Base-by-base conservation (phyloP, 2,113 vertebrate genomes). In the Calyptomena viridis region DNA sequence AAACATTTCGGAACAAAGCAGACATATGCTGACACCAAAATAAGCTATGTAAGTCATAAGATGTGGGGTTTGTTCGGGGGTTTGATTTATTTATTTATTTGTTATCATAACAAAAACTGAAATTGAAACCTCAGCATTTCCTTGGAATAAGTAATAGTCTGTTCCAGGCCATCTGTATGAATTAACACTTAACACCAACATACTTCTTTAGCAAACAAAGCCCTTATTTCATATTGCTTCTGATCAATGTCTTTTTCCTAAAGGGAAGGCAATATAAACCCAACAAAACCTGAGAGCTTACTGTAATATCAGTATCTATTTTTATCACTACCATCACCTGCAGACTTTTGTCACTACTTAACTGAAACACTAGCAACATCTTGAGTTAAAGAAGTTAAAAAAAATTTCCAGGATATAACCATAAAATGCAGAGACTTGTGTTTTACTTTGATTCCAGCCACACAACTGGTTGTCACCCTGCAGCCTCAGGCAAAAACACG, bases 391-490 rank as follows among this genome's bases (percentile, higher is more conserved):
- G 46, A 79, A 68, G 4, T 15, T 16, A 44, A 44, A 44, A 46
- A 19, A 46, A 16, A 19, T 7, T 66, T 81, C 13, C 0, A 0
- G 14, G 8, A 15, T 35, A 24, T 69, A 40, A 33, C 30, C 9
- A 50, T 28, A 63, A 90, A 92, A 64, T 25, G 14, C 16, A 58
- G 14, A 60, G 11, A 13, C 1, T 50, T n/a, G 24, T 58, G 24
- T 30, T 94, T 90, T 88, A 47, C n/a, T 73, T 84, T 79, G 33
- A 18, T 90, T 64, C 28, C 28, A 84, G 37, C 13, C 37, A 8
- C 0, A 0, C 11, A 49, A 19, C 0, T 58, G 13, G 6, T 52
- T 35, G 12, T 55, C n/a, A 47, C 8, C 11, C 18, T 52, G 24
- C 16, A 35, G 16, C 20, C 30, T 35, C 47, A 69, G 31, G 37